Evolutionary conservation across 1,140 invertebrate species (phyloP), one percentile per base, ranked within the genome.

Genomic region (Bombus waltoni): DNA sequence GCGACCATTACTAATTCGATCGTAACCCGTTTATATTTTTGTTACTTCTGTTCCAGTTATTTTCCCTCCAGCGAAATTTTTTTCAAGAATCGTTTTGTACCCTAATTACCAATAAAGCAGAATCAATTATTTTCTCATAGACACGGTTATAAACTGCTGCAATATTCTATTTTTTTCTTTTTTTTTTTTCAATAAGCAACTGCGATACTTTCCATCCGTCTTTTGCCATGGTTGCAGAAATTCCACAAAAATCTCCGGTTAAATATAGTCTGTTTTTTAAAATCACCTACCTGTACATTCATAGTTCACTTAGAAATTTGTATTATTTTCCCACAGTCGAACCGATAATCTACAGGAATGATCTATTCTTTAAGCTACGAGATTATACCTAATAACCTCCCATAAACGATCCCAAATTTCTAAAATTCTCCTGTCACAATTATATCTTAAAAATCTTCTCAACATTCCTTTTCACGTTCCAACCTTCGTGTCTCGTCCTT

Each of bases 1-100:
- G 42, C 40, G 10, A 18, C 28, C 42, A 73, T 73, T 73, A 73
- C 71, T 18, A 47, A 73, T 73, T 73, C 44, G 32, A 44, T 73
- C 28, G 40, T 28, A 42, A 44, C 71, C 25, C 35, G 38, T 32
- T 40, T 28, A 40, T 40, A 40, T 28, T 28, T 25, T 71, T 71
- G 68, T 40, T 71, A 71, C 25, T 28, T 40, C 22, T 35, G 32
- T 68, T 68, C 15, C 70, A 8, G 1, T 71, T 8, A n/a, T 42
- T 71, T n/a, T 42, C 38, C n/a, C 15, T 8, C 1, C 15, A 3
- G 13, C 25, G 10, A 3, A n/a, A 18, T 44, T 47, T 42, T 71
- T 71, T 71, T 42, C 1, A 9, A 3, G 0, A 32, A 1, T 25
- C 22, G 5, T 28, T 44, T 42, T 13, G 22, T 25, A 6, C 18